These are phyloP conservation scores for Manis javanica DNA, from an alignment of 2,797 vertebrate species.

Conservation along the genomic window DNA sequence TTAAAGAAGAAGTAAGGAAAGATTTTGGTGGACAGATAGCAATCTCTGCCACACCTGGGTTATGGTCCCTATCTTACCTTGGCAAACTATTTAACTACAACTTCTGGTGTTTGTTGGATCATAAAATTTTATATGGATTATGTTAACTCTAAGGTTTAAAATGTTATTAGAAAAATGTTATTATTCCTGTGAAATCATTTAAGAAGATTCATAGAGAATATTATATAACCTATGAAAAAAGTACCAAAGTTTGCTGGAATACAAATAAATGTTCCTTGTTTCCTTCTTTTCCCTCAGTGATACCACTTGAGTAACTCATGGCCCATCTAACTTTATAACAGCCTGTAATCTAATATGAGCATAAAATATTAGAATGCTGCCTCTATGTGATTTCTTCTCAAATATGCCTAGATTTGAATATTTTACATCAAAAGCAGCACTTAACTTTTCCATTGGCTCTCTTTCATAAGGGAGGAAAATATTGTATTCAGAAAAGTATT, in stretches of 20 bases:
- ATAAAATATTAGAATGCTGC: constrained; percentile 3
- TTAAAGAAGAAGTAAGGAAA: neutral
- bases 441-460: neutral
- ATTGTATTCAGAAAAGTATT: neutral
- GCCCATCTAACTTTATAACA: neutral
- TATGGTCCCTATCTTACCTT: neutral
- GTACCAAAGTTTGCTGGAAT: neutral
- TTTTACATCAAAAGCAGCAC: neutral
- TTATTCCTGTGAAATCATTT: constrained; percentile 50
- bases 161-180: constrained; percentile 8
- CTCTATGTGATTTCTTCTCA: constrained; percentile 32
- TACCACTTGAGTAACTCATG: neutral
- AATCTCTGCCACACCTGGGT: neutral
- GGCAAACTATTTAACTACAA: constrained; percentile 36
- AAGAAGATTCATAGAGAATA: neutral
- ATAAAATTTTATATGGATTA: constrained; percentile 15
- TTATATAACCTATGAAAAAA: neutral
- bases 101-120: neutral
- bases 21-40: neutral
- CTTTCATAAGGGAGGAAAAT: neutral
- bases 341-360: neutral
- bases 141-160: neutral
- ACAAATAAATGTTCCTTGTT: neutral
- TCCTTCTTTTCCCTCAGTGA: constrained; percentile 20
- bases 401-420: constrained; percentile 12